These are phyloP conservation scores for Phyllostomus hastatus DNA, from an alignment of 2,113 vertebrate genomes.

Conservation along the genomic window DNA sequence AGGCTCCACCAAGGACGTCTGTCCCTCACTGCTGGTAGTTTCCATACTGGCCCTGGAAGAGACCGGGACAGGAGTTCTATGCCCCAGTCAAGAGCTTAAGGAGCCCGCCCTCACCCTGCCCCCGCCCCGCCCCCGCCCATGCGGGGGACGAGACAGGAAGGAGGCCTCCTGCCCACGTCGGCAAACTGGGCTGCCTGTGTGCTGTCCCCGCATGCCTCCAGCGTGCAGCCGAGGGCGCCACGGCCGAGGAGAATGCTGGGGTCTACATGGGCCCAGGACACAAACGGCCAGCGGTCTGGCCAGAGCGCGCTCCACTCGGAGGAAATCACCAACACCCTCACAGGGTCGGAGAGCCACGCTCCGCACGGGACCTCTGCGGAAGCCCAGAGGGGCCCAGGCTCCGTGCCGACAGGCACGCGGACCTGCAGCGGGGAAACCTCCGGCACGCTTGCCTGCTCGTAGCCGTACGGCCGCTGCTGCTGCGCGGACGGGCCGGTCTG, in stretches of 20 bases:
- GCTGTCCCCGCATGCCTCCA: rapidly evolving
- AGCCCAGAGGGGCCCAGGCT: neutral
- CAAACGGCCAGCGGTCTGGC: neutral
- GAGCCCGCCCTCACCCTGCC: neutral
- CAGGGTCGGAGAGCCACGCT: neutral
- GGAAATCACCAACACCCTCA: neutral
- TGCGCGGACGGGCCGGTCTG: slow-evolving; percentile 89
- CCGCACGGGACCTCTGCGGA: neutral
- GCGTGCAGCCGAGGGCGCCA: rapidly evolving
- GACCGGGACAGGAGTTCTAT: neutral
- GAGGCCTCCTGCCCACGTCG: neutral
- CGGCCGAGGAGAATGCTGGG: neutral
- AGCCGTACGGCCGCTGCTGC: slow-evolving; percentile 92
- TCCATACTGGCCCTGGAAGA: slow-evolving; percentile 92
- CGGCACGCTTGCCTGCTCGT: slow-evolving; percentile 89
- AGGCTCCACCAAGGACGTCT: slow-evolving; percentile 49
- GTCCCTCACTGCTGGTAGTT: slow-evolving; percentile 92
- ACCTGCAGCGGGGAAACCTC: neutral
- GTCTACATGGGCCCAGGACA: rapidly evolving
- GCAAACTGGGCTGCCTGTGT: rapidly evolving
- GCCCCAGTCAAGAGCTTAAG: neutral
- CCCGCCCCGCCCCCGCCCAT: too few species aligned
- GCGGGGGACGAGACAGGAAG: neutral
- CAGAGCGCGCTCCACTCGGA: rapidly evolving
- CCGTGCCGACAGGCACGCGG: neutral